Evolutionary conservation across 2,113 vertebrate genomes (phyloP).

Genomic region (Plecturocebus donacophilus): DNA sequence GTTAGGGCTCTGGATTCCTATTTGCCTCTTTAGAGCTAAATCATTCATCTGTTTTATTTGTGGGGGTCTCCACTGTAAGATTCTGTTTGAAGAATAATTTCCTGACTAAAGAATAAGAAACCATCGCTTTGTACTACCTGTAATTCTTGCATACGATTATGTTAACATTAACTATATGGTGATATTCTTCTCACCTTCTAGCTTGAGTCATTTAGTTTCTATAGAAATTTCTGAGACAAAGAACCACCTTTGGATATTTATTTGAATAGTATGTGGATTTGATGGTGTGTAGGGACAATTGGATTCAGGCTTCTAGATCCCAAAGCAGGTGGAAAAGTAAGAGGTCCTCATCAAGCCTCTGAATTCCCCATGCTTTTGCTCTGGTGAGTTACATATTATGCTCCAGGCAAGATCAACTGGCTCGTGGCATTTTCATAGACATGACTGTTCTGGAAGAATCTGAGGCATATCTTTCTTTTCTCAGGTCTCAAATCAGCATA

Average conservation of each 20-base stretch:
- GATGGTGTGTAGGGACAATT: not conserved
- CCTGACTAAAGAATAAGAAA: not conserved
- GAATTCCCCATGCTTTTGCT: not conserved
- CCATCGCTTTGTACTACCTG: not conserved
- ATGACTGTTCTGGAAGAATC: not conserved
- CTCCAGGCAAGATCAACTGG: conserved; percentile 29
- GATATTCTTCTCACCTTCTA: not conserved
- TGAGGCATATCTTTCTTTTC: not conserved
- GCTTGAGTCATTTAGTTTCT: not conserved
- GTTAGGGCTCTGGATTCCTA: not conserved
- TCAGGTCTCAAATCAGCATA: conserved; percentile 17
- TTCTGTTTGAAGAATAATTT: not conserved
- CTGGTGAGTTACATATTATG: not conserved
- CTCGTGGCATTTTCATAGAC: conserved; percentile 11
- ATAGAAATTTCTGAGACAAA: not conserved
- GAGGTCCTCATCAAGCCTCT: not conserved
- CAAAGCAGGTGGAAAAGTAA: not conserved
- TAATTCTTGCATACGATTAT: not conserved
- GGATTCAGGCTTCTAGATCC: not conserved
- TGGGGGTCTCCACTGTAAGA: not conserved
- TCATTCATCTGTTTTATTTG: not conserved
- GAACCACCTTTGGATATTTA: not conserved
- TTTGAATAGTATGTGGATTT: not conserved
- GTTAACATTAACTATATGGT: not conserved
- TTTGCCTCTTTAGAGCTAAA: not conserved